Evolutionary conservation across 2,888 invertebrate species (phyloP).

Genomic region (Cabera pusaria): DNA sequence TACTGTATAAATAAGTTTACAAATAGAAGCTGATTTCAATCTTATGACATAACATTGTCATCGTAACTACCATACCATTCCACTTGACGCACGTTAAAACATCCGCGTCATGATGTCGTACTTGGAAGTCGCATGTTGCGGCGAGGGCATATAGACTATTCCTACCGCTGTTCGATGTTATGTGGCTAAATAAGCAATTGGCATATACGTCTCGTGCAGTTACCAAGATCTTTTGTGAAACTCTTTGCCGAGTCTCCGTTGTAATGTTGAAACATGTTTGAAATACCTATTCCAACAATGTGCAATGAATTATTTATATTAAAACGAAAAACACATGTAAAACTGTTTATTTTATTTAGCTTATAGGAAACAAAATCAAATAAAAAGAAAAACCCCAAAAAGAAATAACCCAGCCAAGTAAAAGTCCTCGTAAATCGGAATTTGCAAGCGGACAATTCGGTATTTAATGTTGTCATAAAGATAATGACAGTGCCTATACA

Average conservation of each 20-base stretch:
- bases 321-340: neutral
- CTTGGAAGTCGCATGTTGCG: too few relatives aligned
- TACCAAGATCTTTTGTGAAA: too few relatives aligned
- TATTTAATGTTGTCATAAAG: slow-evolving; percentile 12
- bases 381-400: slow-evolving; percentile 1
- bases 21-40: too few relatives aligned
- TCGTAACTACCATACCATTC: too few relatives aligned
- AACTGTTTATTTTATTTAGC: slow-evolving; percentile 9
- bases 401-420: too few relatives aligned
- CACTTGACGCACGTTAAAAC: too few relatives aligned
- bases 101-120: too few relatives aligned
- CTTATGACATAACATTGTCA: too few relatives aligned
- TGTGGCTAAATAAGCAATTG: too few relatives aligned
- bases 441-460: slow-evolving; percentile 8
- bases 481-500: slow-evolving; percentile 15
- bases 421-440: slow-evolving; percentile 2
- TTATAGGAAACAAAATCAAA: slow-evolving; percentile 6
- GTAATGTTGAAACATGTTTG: slow-evolving; percentile 18
- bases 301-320: slow-evolving; percentile 20
- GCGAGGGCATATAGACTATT: too few relatives aligned
- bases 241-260: slow-evolving; percentile 12
- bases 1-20: too few relatives aligned
- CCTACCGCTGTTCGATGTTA: too few relatives aligned
- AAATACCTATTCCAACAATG: slow-evolving; percentile 21
- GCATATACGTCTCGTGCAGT: slow-evolving; percentile 11